Base-by-base conservation (phyloP, 2,113 vertebrate species). In the Mola mola region DNA sequence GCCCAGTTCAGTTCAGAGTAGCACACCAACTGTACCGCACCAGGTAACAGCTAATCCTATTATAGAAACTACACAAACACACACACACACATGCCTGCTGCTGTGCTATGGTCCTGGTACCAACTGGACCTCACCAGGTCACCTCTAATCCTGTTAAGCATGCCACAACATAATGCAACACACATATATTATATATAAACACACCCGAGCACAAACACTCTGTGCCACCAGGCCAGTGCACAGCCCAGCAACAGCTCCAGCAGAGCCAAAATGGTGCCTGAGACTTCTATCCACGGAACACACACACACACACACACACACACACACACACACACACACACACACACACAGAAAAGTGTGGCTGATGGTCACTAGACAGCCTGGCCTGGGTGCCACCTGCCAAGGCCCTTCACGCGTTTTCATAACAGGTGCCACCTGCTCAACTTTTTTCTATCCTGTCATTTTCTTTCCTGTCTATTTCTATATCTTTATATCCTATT, bases 91-190 rank as follows among this genome's bases (percentile, higher is more conserved):
- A 71, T 72, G 61, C 65, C 4, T 42, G 42, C 78, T 47, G 33
- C 85, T 90, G 87, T 72, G 84, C 81, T 41, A 61, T 59, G 80
- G 83, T 85, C 83, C 78, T 34, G 62, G 76, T 91, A 93, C 93
- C 95, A 95, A 93, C 93, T 96, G 93, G 92, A 95, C 92, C 93
- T 93, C 93, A 92, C 93, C 94, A 94, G 95, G 95, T 96, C 83
- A 96, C 88, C 86, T 90, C 90, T 94, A 91, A 93, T 93, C 93
- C 91, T 93, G 86, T 94, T 93, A 92, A 83, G 85, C 66, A 89
- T 89, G 79, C 92, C 90, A 72, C 65, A 87, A 87, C 90, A 90
- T 90, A 85, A 75, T 90, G 79, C 82, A 83, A 76, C 49, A 73
- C 77, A 81, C 71, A 69, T 51, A 66, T 26, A 46, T 41, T 20